Evolutionary conservation across 1,140 invertebrate species (phyloP), one percentile per base, ranked within the genome.

Genomic region (Zaprionus camerounensis): DNA sequence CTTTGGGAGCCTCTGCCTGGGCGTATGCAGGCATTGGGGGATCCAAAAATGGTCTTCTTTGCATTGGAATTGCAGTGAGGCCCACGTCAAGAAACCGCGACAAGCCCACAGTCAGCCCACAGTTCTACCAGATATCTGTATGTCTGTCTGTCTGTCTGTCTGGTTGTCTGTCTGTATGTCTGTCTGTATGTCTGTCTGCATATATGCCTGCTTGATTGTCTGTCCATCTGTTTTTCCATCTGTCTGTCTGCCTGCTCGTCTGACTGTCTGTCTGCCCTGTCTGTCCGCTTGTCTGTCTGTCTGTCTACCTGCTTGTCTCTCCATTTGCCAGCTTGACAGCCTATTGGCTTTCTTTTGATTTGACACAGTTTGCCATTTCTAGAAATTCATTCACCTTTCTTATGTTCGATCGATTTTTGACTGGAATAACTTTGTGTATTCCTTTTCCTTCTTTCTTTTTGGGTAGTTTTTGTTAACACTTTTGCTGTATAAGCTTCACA

Each of bases 341-440:
- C 38, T 41, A 11, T 22, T 38, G 57, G 76, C 83, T 86, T 86
- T 86, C 82, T 88, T 87, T 87, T 56, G 49, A 62, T 82, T 77
- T 87, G 82, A 83, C 82, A 87, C 76, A 86, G 59, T 88, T 86
- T 58, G 57, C 76, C 76, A 66, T 44, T 70, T 68, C 5, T 57
- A 36, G 49, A 70, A 66, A 67, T 75, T 83, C 84, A 80, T 83
- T 87, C 84, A 87, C 83, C 83, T 87, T 87, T 78, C 61, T 70
- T 28, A 53, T 56, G 41, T n/a, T 53, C 31, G 20, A 28, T 74
- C 53, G 62, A 49, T 51, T 57, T 56, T 56, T 4, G n/a, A 46
- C 41, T 46, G 41, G 41, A 46, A 36, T 15, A n/a, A 28, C 49
- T 26, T 22, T 63, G 20, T 49, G 5, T 41, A 58, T 75, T 62